Base-by-base conservation (phyloP, 2,888 invertebrate genomes). In the Mesorhabditis sp. region DNA sequence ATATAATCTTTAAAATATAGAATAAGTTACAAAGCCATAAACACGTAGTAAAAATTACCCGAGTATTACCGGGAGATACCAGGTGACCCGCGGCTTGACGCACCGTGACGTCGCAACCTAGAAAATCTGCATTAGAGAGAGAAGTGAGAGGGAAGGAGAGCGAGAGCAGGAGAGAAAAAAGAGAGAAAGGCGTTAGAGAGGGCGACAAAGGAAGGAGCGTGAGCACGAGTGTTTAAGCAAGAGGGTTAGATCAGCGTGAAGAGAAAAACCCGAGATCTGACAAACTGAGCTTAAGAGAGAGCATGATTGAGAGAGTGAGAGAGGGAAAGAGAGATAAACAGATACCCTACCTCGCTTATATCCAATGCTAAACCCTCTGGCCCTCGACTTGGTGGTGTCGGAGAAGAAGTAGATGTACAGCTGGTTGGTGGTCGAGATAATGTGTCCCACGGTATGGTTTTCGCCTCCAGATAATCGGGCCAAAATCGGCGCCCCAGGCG, bases 361-460 rank as follows among this genome's bases (percentile, higher is more conserved):
- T 81, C 92, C 90, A 86, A 96, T 91, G 79, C 92, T 92, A 86
- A 95, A 95, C 67, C 96, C 97, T 83, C 92, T 91, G 79, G 91
- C 69, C 43, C 74, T 76, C 5, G 94, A 93, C 82, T 92, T 92
- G 28, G 94, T 93, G 86, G 93, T n/a, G n/a, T 50, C 58, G 10
- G 58, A 50, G n/a, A 50, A 50, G 88, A 95, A 92, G 87, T 95
- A 96, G 82, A 95, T 88, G 86, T 95, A 96, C 42, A 95, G 87
- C 81, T 92, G 90, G 86, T 91, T 93, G 65, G 92, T 91, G 0
- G 95, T 96, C 0, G 95, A 95, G 87, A 95, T 92, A 6, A 97
- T 90, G 69, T 72, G 69, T 43, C 76, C 73, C 62, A 74, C 72
- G 4, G 68, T 72, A 45, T 28, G 4, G 2, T 68, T 70, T 41